Base-by-base conservation (phyloP, 2,888 invertebrate genomes). In the Paralinhomoeus sp. region DNA sequence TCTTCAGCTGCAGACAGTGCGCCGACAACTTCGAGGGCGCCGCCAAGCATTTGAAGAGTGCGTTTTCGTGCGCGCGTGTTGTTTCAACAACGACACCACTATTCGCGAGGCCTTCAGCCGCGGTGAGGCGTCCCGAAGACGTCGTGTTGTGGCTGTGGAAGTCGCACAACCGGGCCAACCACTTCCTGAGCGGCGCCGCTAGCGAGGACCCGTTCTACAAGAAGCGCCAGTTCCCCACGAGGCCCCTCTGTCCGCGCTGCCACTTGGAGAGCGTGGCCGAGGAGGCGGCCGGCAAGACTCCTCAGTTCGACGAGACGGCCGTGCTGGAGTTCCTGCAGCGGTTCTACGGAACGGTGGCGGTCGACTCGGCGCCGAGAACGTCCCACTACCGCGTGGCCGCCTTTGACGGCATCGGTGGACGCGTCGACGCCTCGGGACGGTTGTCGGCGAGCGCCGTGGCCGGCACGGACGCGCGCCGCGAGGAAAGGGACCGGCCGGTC, bases 1-100 rank as follows among this genome's bases (percentile, higher is more conserved):
- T 84, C 69, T 89, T 97, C 64, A 83, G 87, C 2, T 97, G 97
- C 61, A 71, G 75, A 2, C 80, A 83, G 47, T 97, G 93, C 62
- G 72, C 80, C 1, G 64, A 76, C 55, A 85, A 97, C 68, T 97
- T 97, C 62, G 71, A 78, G 61, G 71, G 73, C 47, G 85, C 87
- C 82, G 77, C 85, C 3, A 47, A 49, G 21, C 52, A 57, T 15
- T 20, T 46, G 20, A 5, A 21, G 3, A 33, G 24, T 23, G 12
- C 13, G 15, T 21, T 2, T 3, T 36, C 23, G 5, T 43, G 17
- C 41, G 24, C 33, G 7, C 31, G 12, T 27, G 41, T 36, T n/a
- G 13, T 9, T 41, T 21, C 39, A 18, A 15, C 35, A 35, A 33
- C 35, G 7, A n/a, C n/a, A n/a, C n/a, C n/a, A n/a, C n/a, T n/a